Evolutionary conservation across 2,888 invertebrate species (phyloP), one percentile per base, ranked within the genome.

Genomic region (Zootermopsis nevadensis): DNA sequence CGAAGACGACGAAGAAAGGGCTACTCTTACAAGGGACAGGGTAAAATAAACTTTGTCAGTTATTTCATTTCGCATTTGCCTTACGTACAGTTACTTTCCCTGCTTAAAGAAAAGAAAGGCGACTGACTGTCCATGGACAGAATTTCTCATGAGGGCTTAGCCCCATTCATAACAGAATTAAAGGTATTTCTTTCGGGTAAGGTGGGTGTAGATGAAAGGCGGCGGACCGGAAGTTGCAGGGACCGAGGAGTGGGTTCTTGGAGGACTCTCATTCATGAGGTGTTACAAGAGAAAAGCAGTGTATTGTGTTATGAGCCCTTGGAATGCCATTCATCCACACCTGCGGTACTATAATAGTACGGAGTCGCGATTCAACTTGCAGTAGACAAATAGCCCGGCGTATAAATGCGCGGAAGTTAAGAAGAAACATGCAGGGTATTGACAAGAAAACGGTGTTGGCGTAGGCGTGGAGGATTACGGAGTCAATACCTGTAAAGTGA

Each of bases 41-140:
- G 66, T 60, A 79, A 79, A 79, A 79, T 79, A 79, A 79, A 79
- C 79, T 66, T 79, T 77, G 77, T 77, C 30, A 79, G 66, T 79
- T 79, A 35, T 38, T 79, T 66, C 38, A 79, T 79, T 79, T 79
- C 79, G n/a, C 79, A 79, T 79, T 79, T 77, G 53, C 69, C 31
- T 69, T 31, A 66, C n/a, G n/a, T 10, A 15, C 69, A 31, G 69
- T 69, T 27, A 60, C 60, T 60, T 27, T 60, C 60, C 27, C 38
- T 38, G 31, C 74, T 22, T 33, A 7, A 24, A 38, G 69, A 24
- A 42, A 74, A 38, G 42, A 74, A 38, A 38, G 38, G n/a, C n/a
- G n/a, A n/a, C n/a, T n/a, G n/a, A n/a, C 60, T 60, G 7, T 74
- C 24, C 38, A 22, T 74, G 74, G 33, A 10, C 38, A 38, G 74